Evolutionary conservation across 2,797 vertebrate genomes (phyloP), one percentile per base, ranked within the genome.

Genomic region (Etheostoma perlongum): DNA sequence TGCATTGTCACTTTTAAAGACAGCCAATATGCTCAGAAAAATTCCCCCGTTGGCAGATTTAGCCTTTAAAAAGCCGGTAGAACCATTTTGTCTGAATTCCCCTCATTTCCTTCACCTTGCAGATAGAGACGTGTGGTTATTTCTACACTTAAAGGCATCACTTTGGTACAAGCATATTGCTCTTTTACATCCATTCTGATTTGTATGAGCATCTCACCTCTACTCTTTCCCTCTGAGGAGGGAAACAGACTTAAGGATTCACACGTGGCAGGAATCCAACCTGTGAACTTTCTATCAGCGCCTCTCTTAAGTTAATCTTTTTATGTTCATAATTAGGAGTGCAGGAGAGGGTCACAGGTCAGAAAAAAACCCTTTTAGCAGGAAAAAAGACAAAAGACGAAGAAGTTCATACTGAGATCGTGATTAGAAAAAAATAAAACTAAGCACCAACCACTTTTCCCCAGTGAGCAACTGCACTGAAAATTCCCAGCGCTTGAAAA

Each of bases 151-250:
- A 18, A 78, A 67, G 72, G 77, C 75, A 40, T 75, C 65, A 69
- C 87, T 91, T 87, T 88, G 85, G 90, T 89, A 36, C 64, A 60
- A 75, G 60, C 68, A 11, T 82, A 74, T 83, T 82, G 81, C 87
- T 84, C 54, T 65, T 75, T 42, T 57, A 67, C 64, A 51, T 85
- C 74, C 59, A 5, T 11, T 66, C 44, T 59, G 53, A 58, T 58
- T 71, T 1, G 4, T 18, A 40, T 11, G 5, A 57, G 51, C 15
- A 0, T 66, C 60, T 65, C 6, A 66, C 5, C 63, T 52, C 47
- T n/a, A 33, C n/a, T 51, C 19, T 12, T 2, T 30, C 36, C 33
- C 21, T 67, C 48, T 12, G 62, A 59, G 54, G 54, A 74, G 33
- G 52, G 48, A 66, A 72, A 72, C 36, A 1, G 27, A 36, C 63